These are phyloP conservation scores for Thecocarcelia acutangulata DNA, from an alignment of 2,888 invertebrate species.

Conservation along the genomic window DNA sequence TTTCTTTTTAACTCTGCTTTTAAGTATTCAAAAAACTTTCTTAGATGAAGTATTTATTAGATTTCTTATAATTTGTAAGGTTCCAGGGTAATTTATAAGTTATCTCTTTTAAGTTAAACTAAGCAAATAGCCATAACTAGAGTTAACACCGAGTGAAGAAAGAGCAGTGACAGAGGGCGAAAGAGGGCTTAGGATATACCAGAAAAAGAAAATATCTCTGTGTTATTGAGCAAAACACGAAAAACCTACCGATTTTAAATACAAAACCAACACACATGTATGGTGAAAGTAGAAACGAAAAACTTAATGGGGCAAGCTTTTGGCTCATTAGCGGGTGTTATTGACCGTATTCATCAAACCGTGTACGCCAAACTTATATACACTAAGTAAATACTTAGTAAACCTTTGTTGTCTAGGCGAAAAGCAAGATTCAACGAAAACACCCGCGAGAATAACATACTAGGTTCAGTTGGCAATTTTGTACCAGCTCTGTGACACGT, in stretches of 20 bases:
- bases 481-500: no score
- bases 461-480: no score
- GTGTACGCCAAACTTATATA: no score
- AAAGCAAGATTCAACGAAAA: no score
- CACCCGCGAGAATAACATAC: no score
- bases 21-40: slow-evolving; percentile 63
- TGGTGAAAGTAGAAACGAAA: background rate
- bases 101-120: slow-evolving; percentile 19
- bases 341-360: no score
- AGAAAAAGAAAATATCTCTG: background rate
- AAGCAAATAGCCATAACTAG: slow-evolving; percentile 24
- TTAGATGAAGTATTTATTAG: slow-evolving; percentile 31
- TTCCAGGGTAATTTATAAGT: slow-evolving; percentile 45
- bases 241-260: slow-evolving; percentile 51
- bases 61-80: slow-evolving; percentile 8
- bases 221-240: slow-evolving; percentile 35
- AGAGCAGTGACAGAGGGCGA: background rate
- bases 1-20: no score
- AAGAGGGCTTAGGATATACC: background rate
- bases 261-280: background rate
- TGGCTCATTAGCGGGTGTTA: no score
- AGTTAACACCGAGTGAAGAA: background rate
- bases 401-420: no score
- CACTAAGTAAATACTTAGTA: no score
- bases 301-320: no score